Conservation (phyloP, 2,113 vertebrate genomes). For the mouse (Mus musculus) region GRCm39 chr12:16128501-16129000, state of each 20-base stretch:
- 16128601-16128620: rapidly evolving
- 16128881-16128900: no score
- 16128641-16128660: no score
- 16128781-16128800: neutral
- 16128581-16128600: neutral
- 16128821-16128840: neutral
- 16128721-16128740: neutral
- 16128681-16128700: neutral
- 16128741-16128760: neutral
- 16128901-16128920: neutral
- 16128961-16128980: neutral
- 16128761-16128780: neutral
- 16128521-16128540: neutral
- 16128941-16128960: neutral
- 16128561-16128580: neutral
- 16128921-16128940: neutral
- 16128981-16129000: neutral
- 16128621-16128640: neutral
- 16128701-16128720: neutral
- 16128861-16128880: neutral
- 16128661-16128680: neutral
- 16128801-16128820: neutral
- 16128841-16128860: neutral
- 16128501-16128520: neutral
- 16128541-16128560: neutral